Conservation (phyloP, 2,888 invertebrate species). For the Sylvicola fuscatus region DNA sequence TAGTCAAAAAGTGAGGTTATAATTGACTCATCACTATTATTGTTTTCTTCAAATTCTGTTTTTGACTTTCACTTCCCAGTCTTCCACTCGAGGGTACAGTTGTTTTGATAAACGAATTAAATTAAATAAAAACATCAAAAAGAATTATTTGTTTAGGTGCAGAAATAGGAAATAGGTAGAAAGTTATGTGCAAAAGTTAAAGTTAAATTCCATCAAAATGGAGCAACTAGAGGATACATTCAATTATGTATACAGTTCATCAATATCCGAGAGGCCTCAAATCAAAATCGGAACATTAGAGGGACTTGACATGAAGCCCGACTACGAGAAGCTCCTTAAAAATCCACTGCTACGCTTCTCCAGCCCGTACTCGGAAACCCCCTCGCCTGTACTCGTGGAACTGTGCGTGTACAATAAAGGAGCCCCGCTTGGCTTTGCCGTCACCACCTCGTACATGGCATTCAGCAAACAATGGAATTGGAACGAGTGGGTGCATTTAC, state of each 20-base stretch:
- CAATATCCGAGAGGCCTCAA: conserved; percentile 67
- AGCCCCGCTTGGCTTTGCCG: conserved; percentile 62
- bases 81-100: no score
- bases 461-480: conserved; percentile 90
- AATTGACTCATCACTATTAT: no score
- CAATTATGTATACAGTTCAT: conserved; percentile 77
- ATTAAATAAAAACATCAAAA: no score
- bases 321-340: conserved; percentile 67
- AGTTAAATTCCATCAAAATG: conserved; percentile 27
- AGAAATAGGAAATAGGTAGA: no score
- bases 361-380: conserved; percentile 64
- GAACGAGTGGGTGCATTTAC: conserved; percentile 93
- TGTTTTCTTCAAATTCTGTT: no score
- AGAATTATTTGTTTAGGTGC: no score
- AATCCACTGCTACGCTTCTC: conserved; percentile 84
- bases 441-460: conserved; percentile 77
- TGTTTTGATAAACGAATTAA: no score
- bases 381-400: conserved; percentile 74
- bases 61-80: no score
- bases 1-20: no score
- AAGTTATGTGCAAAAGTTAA: no score
- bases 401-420: conserved; percentile 70
- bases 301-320: conserved; percentile 68
- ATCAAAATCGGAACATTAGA: conserved; percentile 91
- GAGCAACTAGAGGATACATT: conserved; percentile 61